These are phyloP conservation scores for Steatornis caripensis DNA, from an alignment of 2,113 vertebrate genomes.

Conservation along the genomic window DNA sequence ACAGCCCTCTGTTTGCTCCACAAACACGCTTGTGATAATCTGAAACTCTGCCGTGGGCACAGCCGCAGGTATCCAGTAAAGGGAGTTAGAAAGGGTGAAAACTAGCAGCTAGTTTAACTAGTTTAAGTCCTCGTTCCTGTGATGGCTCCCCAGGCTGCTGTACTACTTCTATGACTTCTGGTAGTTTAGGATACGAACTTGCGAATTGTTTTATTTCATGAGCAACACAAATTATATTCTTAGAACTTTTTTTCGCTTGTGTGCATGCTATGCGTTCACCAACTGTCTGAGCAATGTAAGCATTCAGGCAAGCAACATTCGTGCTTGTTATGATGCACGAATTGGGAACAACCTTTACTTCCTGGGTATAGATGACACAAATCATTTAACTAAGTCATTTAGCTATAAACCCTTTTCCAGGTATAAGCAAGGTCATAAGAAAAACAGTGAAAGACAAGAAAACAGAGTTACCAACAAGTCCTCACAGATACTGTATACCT, in stretches of 20 bases:
- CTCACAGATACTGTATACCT: not conserved
- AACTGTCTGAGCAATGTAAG: not conserved
- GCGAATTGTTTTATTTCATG: not conserved
- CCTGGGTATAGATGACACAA: not conserved
- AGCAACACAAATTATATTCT: not conserved
- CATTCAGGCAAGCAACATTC: not conserved
- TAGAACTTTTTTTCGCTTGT: not conserved
- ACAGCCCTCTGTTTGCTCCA: not conserved
- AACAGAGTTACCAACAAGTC: not conserved
- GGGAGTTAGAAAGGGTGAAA: not conserved
- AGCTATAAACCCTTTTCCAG: not conserved
- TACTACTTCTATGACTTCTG: not conserved
- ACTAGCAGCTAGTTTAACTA: not conserved
- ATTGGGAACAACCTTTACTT: not conserved
- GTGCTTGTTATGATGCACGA: not conserved
- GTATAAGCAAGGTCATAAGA: not conserved
- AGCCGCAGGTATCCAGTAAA: fast-evolving
- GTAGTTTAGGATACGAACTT: not conserved
- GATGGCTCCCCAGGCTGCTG: not conserved
- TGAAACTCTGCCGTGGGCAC: not conserved
- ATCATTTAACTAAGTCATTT: not conserved
- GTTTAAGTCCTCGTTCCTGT: not conserved
- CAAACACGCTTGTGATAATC: not conserved
- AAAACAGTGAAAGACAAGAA: not conserved
- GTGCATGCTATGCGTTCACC: not conserved